Conservation (phyloP, 2,113 vertebrate species). For the Nipponia nippon region DNA sequence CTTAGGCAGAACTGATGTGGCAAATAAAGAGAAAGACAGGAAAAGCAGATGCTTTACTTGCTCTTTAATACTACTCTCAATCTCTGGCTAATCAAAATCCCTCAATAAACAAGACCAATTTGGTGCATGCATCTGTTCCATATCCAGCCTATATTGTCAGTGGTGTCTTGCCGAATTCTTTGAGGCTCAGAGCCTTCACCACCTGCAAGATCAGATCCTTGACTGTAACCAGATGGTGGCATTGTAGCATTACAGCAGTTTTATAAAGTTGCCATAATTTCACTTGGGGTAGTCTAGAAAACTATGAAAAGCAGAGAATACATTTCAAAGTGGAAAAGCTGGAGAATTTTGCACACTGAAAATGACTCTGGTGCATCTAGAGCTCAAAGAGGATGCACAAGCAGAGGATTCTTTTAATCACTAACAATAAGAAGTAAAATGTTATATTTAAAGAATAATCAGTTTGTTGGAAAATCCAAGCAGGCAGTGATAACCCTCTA, state of each 20-base stretch:
- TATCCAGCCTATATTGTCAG: neutral
- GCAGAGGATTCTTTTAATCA: neutral
- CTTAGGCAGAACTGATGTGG: neutral
- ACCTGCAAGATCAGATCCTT: constrained; percentile 15
- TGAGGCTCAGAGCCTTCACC: neutral
- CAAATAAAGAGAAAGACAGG: neutral
- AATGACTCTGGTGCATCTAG: neutral
- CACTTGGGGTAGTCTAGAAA: neutral
- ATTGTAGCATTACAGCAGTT: constrained; percentile 55
- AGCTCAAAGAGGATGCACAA: neutral
- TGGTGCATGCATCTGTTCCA: neutral
- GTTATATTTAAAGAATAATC: neutral
- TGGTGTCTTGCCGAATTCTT: neutral
- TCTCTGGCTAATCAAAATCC: constrained; percentile 3
- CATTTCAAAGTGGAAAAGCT: neutral
- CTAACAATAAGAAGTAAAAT: neutral
- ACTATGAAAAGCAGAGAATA: neutral
- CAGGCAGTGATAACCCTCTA: neutral
- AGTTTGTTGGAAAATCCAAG: neutral
- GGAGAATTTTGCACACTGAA: neutral
- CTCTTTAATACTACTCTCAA: neutral
- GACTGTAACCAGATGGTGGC: constrained; percentile 65
- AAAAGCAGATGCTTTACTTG: neutral
- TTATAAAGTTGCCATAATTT: neutral
- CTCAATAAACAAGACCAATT: neutral